Conservation (phyloP, 2,797 vertebrate species). For the Aldrovandia affinis region DNA sequence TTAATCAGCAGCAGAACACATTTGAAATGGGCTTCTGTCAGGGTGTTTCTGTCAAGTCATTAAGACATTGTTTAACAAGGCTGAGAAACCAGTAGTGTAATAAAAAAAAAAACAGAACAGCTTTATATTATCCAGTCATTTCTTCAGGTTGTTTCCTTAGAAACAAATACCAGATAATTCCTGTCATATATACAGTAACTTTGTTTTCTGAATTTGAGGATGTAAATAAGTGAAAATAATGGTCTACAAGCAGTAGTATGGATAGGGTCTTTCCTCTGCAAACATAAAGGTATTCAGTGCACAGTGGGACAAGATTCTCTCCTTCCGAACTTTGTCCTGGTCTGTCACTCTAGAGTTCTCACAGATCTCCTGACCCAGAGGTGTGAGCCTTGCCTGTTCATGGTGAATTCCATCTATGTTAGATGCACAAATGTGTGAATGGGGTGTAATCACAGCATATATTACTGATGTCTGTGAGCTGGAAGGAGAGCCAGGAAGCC, state of each 20-base stretch:
- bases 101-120: too few relatives aligned
- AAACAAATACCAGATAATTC: too few relatives aligned
- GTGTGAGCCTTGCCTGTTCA: not conserved
- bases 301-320: not conserved
- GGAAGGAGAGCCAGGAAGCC: not conserved
- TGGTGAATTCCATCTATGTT: not conserved
- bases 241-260: too few relatives aligned
- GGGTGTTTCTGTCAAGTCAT: not conserved
- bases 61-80: too few relatives aligned
- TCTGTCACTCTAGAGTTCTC: not conserved
- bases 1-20: conserved; percentile 24
- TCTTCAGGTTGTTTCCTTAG: too few relatives aligned
- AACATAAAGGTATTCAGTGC: too few relatives aligned
- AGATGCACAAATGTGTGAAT: conserved; percentile 22
- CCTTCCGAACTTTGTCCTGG: not conserved
- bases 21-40: not conserved
- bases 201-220: too few relatives aligned
- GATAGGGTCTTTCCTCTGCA: too few relatives aligned
- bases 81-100: too few relatives aligned
- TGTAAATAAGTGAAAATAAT: too few relatives aligned
- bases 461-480: conserved; percentile 2
- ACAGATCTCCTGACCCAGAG: not conserved
- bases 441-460: not conserved
- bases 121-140: too few relatives aligned
- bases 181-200: too few relatives aligned